A percentile compares a stretch with the other conserved stretches of the same genome.
Evolutionary conservation across 2,888 invertebrate genomes (phyloP).

Genomic region (Scaptomyza cyrtandrae): DNA sequence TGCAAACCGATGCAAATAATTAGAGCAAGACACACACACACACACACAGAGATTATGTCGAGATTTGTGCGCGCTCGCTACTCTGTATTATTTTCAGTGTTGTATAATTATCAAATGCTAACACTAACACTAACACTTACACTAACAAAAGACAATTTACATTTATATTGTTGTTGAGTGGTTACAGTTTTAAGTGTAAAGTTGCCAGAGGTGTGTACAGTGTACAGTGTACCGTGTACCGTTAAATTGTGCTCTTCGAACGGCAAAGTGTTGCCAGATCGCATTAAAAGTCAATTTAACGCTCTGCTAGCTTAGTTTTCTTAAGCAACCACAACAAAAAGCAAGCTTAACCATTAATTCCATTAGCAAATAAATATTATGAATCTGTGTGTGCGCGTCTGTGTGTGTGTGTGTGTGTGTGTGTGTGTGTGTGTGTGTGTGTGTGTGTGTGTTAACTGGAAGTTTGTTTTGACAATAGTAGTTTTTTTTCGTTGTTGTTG

Average conservation of each 20-base stretch:
- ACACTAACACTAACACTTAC: no score
- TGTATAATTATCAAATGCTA: not conserved
- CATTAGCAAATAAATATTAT: not conserved
- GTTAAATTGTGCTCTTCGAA: not conserved
- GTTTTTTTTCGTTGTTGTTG: not conserved
- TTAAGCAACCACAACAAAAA: not conserved
- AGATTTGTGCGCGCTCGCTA: no score
- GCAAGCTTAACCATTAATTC: not conserved
- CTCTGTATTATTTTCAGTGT: not conserved
- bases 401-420: no score
- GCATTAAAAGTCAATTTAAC: not conserved
- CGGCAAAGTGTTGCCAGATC: not conserved
- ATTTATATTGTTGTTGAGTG: no score
- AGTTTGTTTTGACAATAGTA: not conserved
- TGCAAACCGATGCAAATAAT: not conserved
- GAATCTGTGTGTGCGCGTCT: no score
- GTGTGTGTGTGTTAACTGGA: not conserved
- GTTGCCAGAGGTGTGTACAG: not conserved
- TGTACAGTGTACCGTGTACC: not conserved
- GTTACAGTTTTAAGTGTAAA: no score
- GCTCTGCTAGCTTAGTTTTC: not conserved
- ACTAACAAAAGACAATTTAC: no score
- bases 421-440: no score
- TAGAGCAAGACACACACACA: conserved; percentile 3
- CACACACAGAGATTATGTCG: no score